These are phyloP conservation scores for Anastrepha obliqua DNA, from an alignment of 1,140 invertebrate genomes.

Conservation along the genomic window DNA sequence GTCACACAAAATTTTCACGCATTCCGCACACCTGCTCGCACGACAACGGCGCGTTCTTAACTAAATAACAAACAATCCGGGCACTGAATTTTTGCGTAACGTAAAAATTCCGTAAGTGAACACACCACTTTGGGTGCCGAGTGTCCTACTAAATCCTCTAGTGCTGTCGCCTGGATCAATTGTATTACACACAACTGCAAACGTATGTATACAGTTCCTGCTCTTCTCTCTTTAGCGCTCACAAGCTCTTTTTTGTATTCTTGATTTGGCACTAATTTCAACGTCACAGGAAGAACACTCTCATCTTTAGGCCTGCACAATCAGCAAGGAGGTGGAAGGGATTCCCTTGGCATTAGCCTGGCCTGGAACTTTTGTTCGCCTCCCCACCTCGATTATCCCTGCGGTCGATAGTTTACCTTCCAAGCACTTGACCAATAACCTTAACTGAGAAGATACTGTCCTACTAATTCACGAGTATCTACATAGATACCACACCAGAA, in stretches of 20 bases:
- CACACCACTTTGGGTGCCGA: slow-evolving; percentile 31
- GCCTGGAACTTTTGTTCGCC: background rate
- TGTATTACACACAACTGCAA: background rate
- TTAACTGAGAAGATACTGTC: no score
- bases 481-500: no score
- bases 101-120: slow-evolving; percentile 7
- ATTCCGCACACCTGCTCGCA: slow-evolving; percentile 53
- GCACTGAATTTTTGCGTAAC: slow-evolving; percentile 63
- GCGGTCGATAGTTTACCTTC: background rate
- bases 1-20: slow-evolving; percentile 57
- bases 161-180: slow-evolving; percentile 54
- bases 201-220: background rate
- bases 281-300: slow-evolving; percentile 32
- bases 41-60: slow-evolving; percentile 59
- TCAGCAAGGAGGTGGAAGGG: background rate
- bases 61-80: slow-evolving; percentile 72
- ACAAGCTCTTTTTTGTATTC: background rate
- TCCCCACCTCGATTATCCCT: no score
- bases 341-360: background rate
- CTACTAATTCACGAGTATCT: no score
- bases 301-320: background rate
- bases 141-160: slow-evolving; percentile 41
- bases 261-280: slow-evolving; percentile 6
- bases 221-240: background rate
- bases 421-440: background rate